Evolutionary conservation across 2,888 invertebrate genomes (phyloP), one percentile per base, ranked within the genome.

Genomic region (Cenopis cana): DNA sequence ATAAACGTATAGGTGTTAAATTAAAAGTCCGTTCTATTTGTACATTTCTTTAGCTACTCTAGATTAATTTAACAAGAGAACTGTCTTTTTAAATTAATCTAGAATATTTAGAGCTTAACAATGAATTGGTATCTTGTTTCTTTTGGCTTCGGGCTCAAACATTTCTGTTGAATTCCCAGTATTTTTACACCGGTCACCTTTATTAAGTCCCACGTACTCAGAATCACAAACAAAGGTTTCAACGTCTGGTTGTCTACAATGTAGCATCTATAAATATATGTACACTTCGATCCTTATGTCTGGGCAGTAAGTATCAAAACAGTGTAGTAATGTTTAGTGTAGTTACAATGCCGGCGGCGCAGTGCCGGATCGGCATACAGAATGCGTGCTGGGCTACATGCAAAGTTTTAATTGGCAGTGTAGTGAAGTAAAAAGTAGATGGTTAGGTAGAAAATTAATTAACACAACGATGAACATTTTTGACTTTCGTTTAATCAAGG

Each of bases 181-280:
- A 24, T 60, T n/a, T n/a, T 29, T 6, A 17, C 20, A 10, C 9
- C 36, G 62, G 18, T 52, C 20, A 52, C 62, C 62, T 52, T 62
- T 62, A 62, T 62, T n/a, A 62, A n/a, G 29, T 14, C 36, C 52
- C 46, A 60, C 46, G 46, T 59, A 20, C 20, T 20, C 36, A 52
- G 36, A 50, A 36, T 62, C n/a, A 52, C 36, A 62, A 50, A 62
- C 50, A 60, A 60, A 60, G 24, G 60, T 46, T 60, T 29, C 10
- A 50, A 52, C 20, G 46, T 46, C 60, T 60, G 60, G 11, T n/a
- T 8, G n/a, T 9, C 10, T 24, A 33, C 17, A 49, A 36, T 62
- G n/a, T 14, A 18, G 20, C 46, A 6, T n/a, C 46, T 46, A 8
- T 46, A 46, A n/a, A n/a, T 46, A 46, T 46, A n/a, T 46, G 8